These are phyloP conservation scores for Caenorhabditis becei DNA, from an alignment of 2,888 invertebrate species.

Conservation along the genomic window DNA sequence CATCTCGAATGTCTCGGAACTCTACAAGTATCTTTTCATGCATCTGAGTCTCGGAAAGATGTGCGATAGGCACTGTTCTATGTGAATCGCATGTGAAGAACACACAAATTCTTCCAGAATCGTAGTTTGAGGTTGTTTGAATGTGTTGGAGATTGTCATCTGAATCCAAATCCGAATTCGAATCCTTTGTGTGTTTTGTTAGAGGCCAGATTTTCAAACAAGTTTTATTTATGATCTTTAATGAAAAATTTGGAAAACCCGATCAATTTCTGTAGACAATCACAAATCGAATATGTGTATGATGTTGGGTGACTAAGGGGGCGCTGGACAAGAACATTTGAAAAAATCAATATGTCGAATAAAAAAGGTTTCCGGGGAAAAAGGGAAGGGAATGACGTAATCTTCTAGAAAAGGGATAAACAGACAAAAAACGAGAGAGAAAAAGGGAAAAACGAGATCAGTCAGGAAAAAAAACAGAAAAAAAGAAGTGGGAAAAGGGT, in stretches of 20 bases:
- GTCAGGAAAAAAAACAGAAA: slow-evolving; percentile 31
- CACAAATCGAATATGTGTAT: slow-evolving; percentile 53
- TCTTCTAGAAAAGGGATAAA: slow-evolving; percentile 38
- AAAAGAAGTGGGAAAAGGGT: slow-evolving; percentile 11
- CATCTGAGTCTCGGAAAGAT: no score
- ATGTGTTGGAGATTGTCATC: no score
- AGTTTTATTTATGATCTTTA: slow-evolving; percentile 8
- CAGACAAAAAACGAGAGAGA: not conserved
- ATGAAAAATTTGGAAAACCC: slow-evolving; percentile 34
- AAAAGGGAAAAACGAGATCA: slow-evolving; percentile 38
- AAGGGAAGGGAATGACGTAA: slow-evolving; percentile 5
- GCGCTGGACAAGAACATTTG: not conserved
- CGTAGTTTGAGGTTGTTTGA: no score
- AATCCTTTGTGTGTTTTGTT: no score
- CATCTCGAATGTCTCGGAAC: no score
- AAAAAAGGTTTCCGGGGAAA: slow-evolving; percentile 9
- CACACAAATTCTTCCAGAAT: no score
- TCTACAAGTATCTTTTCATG: no score
- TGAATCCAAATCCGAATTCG: no score
- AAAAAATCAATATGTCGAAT: slow-evolving; percentile 3
- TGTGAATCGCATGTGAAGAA: no score
- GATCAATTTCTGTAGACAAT: slow-evolving; percentile 48
- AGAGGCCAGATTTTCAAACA: not conserved
- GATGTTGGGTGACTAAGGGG: not conserved
- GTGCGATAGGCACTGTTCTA: no score